Evolutionary conservation across 2,797 vertebrate genomes (phyloP).

Genomic region (Cirrhinus mrigala): DNA sequence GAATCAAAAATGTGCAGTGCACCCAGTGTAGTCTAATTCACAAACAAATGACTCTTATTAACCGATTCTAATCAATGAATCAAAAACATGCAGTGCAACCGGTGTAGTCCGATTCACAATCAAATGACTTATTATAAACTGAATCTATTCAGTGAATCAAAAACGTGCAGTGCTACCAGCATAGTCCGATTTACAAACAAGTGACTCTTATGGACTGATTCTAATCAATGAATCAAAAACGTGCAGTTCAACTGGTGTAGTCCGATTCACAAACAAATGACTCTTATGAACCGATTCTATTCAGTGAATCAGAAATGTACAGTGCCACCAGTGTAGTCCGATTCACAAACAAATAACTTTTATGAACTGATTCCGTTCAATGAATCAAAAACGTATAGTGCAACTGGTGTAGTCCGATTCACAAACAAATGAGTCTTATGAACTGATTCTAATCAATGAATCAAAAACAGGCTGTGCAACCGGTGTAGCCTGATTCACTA

Average conservation of each 20-base stretch:
- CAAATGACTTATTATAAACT: no score
- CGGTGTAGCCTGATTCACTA: no score
- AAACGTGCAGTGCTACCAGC: no score
- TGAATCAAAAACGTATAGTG: neutral
- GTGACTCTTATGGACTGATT: neutral
- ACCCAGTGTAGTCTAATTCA: no score
- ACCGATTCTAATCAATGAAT: no score
- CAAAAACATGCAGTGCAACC: no score
- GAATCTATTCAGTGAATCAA: no score
- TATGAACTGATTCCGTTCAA: neutral
- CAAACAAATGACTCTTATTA: no score
- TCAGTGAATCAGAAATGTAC: neutral
- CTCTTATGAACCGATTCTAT: neutral
- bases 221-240: neutral
- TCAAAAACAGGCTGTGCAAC: no score
- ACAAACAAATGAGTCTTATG: neutral
- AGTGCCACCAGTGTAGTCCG: neutral
- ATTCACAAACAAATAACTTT: neutral
- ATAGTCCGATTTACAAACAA: neutral
- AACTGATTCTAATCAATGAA: no score
- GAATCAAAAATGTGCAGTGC: no score
- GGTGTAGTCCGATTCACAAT: no score
- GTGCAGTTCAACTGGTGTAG: neutral
- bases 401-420: neutral
- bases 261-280: neutral